Base-by-base conservation (phyloP, 2,797 vertebrate species). In the Acanthiza pusilla region DNA sequence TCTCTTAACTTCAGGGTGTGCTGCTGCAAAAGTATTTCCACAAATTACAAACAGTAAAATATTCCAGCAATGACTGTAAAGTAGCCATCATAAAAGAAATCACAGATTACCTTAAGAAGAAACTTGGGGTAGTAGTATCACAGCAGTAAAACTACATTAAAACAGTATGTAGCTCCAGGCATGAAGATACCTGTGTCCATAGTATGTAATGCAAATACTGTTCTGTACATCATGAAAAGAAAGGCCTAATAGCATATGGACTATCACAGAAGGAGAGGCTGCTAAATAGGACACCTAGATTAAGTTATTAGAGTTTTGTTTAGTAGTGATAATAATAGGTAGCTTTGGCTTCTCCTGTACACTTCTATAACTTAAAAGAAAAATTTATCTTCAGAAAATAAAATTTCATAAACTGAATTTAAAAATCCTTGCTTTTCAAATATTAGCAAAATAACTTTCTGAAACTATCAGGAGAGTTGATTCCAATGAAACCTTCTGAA, bases 1-100 rank as follows among this genome's bases (percentile, higher is more conserved):
- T 99, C 98, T 25, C 98, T 98, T 12, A 99, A 97, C 93, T 99
- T 99, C 96, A 99, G 97, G 61, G 98, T 89, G 9, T 98, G 98
- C 95, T 98, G 97, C 98, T 98, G 96, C 76, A 89, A 86, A 91
- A 91, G 82, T 47, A 68, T 87, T 65, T 65, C 34, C 32, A 62
- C 36, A 27, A 88, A 67, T 22, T 27, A 65, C 38, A 79, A 60
- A 63, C 9, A n/a, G 14, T 58, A 71, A 83, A 89, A 73, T 23
- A 57, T 19, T 73, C 50, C 74, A 19, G 72, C 29, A 62, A 92
- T 40, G 16, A 78, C 23, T 65, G 18, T 53, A 51, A 73, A 93
- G 45, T 7, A 61, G 40, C 61, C 47, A 68, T 53, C 8, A 5
- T 29, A 88, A 91, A 76, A 40, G 50, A 86, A 50, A 74, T 10